phyloP scores from a whole-genome alignment of 2,113 vertebrate species.

The Mormyrus lacerda region DNA sequence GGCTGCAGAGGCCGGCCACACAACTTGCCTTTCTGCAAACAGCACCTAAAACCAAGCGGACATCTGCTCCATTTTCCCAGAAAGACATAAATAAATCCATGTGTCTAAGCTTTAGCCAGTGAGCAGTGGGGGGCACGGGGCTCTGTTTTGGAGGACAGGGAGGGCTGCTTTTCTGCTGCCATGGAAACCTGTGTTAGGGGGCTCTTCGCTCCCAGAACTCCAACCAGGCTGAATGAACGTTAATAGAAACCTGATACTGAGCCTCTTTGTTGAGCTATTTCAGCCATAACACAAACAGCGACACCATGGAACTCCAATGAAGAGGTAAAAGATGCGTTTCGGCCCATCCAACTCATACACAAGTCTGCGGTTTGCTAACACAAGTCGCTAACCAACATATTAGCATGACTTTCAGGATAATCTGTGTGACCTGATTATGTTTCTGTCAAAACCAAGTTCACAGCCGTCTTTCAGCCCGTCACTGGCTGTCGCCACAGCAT shows the following conservation, averaged over 20 bases:
- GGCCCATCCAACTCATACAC: neutral
- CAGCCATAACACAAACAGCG: neutral
- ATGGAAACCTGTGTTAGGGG: neutral
- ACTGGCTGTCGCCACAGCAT: neutral
- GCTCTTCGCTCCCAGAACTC: neutral
- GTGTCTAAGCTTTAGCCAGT: neutral
- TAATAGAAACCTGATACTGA: neutral
- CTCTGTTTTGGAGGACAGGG: neutral
- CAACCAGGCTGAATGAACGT: neutral
- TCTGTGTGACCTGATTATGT: neutral
- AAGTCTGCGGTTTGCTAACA: neutral
- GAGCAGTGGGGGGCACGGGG: neutral
- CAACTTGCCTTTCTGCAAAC: neutral
- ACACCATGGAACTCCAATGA: neutral
- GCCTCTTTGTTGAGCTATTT: neutral
- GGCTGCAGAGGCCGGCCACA: neutral
- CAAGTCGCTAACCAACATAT: neutral
- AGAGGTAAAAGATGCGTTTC: neutral
- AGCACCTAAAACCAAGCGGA: neutral
- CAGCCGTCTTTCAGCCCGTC: neutral
- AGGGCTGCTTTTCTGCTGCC: neutral
- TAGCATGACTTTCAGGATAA: neutral
- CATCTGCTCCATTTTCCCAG: neutral
- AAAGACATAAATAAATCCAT: constrained; percentile 1
- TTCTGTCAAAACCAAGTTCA: neutral